Evolutionary conservation across 2,113 vertebrate genomes (phyloP), one percentile per base, ranked within the genome.

Genomic region (Scytalopus superciliaris): DNA sequence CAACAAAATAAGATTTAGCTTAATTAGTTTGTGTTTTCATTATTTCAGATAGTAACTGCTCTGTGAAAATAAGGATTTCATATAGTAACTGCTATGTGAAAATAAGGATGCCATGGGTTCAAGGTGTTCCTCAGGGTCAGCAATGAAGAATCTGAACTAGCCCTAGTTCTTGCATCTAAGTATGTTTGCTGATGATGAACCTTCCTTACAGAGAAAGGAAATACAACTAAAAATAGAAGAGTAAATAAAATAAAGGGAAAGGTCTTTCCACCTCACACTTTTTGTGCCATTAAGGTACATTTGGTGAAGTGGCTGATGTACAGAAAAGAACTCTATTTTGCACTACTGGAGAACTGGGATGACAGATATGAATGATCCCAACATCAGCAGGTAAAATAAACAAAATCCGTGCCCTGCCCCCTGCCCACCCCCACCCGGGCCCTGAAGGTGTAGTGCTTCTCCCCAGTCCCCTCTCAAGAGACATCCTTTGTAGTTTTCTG

Each of bases 361-460:
- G 14, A 15, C 45, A 69, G 28, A 40, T 50, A 25, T 7, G 25
- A 73, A 93, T 62, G 12, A 25, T 18, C 24, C 22, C 47, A 85
- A 52, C 7, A 49, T 53, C 59, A 66, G n/a, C 22, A 56, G 35
- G 27, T 13, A 88, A 83, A 85, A 90, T 27, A 84, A 67, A 67
- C 19, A 66, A 72, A 75, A 66, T 89, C n/a, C 0, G 0, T 15
- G 15, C 3, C 3, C 56, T 12, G 33, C 3, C 17, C 1, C 12
- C 4, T 10, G 5, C 55, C 0, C 12, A 7, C 15, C 37, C 19
- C 6, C 24, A 7, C 28, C 28, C 57, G 37, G 16, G 24, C 11
- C 40, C 25, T 76, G 76, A 74, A 89, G 27, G 15, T 22, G 45
- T 10, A 37, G 19, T 37, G 45, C 11, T 70, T 90, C 84, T 23